Base-by-base conservation (phyloP, 2,888 invertebrate genomes). In the Pristionchus fissidentatus region DNA sequence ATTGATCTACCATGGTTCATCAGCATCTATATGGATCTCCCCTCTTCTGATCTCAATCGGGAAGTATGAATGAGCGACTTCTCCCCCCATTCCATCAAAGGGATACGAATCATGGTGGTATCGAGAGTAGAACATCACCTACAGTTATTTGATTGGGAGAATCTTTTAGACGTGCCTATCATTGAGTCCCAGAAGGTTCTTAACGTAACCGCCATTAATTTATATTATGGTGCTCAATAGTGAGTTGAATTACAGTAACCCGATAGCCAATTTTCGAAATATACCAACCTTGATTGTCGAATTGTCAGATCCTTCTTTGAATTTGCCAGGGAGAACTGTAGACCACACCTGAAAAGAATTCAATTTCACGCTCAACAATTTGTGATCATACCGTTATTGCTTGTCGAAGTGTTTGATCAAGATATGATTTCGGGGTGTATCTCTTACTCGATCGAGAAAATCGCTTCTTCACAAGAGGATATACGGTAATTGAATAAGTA, bases 11-110 rank as follows among this genome's bases (percentile, higher is more conserved):
- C 98, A 98, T 87, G 95, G 94, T 93, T 98, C 98, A 55, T 96
- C 95, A 90, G 97, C 97, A 93, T 98, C 98, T 92, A 98, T 98
- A 94, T 98, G 98, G 60, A 97, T 97, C 93, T 86, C 85, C 7
- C 86, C 86, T 35, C 84, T 38, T n/a, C 77, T 57, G 26, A 26
- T 19, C 92, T 96, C 97, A 84, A 91, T 82, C 3, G 91, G 91
- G 77, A 87, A 88, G 84, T 91, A 89, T 41, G 91, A 90, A 85
- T 91, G 91, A 5, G 90, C 91, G 7, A 91, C 84, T 19, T 87
- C 89, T 38, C 86, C 87, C 35, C 91, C 91, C 1, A 87, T 87
- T 3, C 91, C 91, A 85, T 91, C 91, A 82, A 91, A 91, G 0
- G 89, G 87, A 84, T 84, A 88, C 13, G 77, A 43, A 84, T 90